Base-by-base conservation (phyloP, 2,113 vertebrate species). In the Calyptommatus sinebrachiatus region DNA sequence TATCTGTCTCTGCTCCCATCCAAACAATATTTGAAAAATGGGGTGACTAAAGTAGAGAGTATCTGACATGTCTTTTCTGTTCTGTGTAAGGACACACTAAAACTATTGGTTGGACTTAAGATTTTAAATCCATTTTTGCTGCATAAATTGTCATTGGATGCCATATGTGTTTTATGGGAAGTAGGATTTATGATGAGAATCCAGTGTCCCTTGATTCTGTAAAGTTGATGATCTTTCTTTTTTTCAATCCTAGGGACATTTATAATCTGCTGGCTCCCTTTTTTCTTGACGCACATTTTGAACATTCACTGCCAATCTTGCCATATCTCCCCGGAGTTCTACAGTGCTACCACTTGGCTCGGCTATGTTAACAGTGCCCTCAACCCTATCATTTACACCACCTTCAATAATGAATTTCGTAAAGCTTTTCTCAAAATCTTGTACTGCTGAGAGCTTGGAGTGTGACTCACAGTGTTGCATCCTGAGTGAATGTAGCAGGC, bases 201-300 rank as follows among this genome's bases (percentile, higher is more conserved):
- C 22, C 31, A 35, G 29, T 16, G 28, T 70, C 28, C 45, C 24
- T 60, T 16, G 7, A 14, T 57, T 78, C 48, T 80, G 29, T 83
- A 5, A 79, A 0, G 0, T 24, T 20, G 35, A 79, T 65, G 72
- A 90, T 82, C 85, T 67, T 80, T 57, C 90, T 76, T 83, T 48
- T 83, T 85, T 92, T 78, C 68, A 74, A 85, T 89, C 83, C 35
- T 90, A 98, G 97, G 97, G 41, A 92, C 97, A 68, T 99, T 99
- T 92, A 95, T 99, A 91, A 94, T 98, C 92, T 99, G 97, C 94
- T 99, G 97, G 97, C 92, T 99, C 87, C 97, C 97, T 26, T 99
- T 98, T 93, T 99, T 99, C 93, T 93, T 98, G 94, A 97, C 95
- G 80, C 97, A 98, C 85, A 94, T 99, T 89, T 95, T 99, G 91